Evolutionary conservation across 2,797 vertebrate genomes (phyloP), one percentile per base, ranked within the genome.

Genomic region (Coccyzus lansbergi): DNA sequence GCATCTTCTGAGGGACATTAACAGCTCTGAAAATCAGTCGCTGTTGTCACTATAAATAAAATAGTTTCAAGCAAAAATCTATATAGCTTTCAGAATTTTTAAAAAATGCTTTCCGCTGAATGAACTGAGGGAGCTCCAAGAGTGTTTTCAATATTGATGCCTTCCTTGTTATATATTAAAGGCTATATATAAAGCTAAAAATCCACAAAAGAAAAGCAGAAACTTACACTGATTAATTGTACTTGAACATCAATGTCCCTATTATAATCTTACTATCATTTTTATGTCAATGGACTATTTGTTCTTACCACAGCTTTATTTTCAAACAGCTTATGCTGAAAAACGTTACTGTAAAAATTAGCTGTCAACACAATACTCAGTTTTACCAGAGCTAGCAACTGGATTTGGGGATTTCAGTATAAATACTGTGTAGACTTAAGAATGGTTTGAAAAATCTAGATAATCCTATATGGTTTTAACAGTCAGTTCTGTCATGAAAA

Each of bases 351-450:
- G 49, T 36, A 78, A 94, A 94, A 91, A 83, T 60, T 42, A 80
- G 10, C 29, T 48, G 46, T 64, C 9, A 16, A 63, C 44, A 58
- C 17, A 70, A 83, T 62, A 58, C 29, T 91, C 67, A 63, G 28
- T 74, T 80, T 91, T 80, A 71, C 14, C 14, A 80, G 64, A 94
- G 46, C 34, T 38, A 74, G 40, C 49, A 95, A 91, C 28, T 68
- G 68, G 60, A 92, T 93, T 94, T 77, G 36, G 19, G 42, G 78
- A 94, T 92, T 92, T 87, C 60, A 28, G 29, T 48, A 84, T 49
- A 76, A 93, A 88, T 74, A 86, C 16, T 38, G 86, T 28, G 59
- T 19, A 85, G 64, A 85, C 19, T 60, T 56, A 80, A 79, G 44
- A 87, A 80, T 7, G 3, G 29, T 68, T 90, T 87, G 60, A 87